These are phyloP conservation scores for Lasioglossum calceatum DNA, from an alignment of 2,888 invertebrate genomes.

Conservation along the genomic window DNA sequence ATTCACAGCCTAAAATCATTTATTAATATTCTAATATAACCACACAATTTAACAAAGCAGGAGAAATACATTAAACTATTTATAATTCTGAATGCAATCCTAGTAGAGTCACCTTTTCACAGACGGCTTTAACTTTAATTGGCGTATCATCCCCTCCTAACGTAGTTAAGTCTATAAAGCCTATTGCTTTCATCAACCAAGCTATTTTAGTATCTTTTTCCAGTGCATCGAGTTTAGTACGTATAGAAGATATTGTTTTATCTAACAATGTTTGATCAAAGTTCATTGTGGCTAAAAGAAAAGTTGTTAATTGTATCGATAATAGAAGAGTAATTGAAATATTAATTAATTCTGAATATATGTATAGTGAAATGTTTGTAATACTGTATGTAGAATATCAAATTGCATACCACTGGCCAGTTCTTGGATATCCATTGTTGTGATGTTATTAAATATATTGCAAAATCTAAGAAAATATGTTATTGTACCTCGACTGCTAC, in stretches of 20 bases:
- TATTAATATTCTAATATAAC: not conserved
- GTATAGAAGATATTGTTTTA: constrained; percentile 71
- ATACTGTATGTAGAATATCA: constrained; percentile 5
- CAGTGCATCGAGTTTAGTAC: constrained; percentile 67
- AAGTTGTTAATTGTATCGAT: not conserved
- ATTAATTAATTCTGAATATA: constrained; percentile 2
- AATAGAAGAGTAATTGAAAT: not conserved
- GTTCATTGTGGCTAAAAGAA: constrained; percentile 28
- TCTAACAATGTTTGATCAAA: constrained; percentile 72
- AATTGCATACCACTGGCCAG: constrained; percentile 33
- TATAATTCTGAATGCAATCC: not conserved
- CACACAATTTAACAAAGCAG: not conserved
- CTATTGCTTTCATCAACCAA: constrained; percentile 93
- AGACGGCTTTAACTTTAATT: constrained; percentile 92
- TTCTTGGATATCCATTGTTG: constrained; percentile 40
- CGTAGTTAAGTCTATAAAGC: constrained; percentile 96
- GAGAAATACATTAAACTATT: not conserved
- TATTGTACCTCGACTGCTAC: not conserved
- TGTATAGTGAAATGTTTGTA: not conserved
- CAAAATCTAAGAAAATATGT: not conserved
- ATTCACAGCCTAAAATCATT: constrained; percentile 77
- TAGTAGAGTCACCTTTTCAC: constrained; percentile 88
- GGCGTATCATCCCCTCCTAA: constrained; percentile 93
- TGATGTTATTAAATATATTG: not conserved
- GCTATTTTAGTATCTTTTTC: constrained; percentile 86